These are phyloP conservation scores for Sycophila texana DNA, from an alignment of 2,888 invertebrate species.

Conservation along the genomic window DNA sequence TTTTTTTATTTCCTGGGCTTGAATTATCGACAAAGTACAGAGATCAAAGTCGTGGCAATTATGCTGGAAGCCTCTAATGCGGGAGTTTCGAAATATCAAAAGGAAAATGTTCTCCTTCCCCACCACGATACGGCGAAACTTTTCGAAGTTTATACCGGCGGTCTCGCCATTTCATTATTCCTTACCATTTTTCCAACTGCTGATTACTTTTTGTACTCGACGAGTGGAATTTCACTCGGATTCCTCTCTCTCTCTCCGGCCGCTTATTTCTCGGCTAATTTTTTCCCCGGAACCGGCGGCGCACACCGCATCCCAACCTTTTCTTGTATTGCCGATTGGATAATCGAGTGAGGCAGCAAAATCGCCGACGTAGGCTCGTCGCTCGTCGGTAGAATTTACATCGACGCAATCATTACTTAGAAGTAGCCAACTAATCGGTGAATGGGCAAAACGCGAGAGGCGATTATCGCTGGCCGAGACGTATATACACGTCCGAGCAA, in stretches of 20 bases:
- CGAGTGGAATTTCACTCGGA: slow-evolving; percentile 10
- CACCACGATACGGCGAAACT: neutral
- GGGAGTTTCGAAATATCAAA: neutral
- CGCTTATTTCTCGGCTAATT: slow-evolving; percentile 3
- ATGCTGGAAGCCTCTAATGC: neutral
- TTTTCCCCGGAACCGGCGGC: slow-evolving; percentile 9
- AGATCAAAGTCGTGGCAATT: too few relatives aligned
- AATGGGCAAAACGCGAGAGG: slow-evolving; percentile 9
- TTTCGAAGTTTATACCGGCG: neutral
- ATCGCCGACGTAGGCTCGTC: neutral
- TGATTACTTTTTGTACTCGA: slow-evolving; percentile 28
- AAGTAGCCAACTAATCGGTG: slow-evolving; percentile 11
- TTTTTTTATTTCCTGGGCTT: too few relatives aligned
- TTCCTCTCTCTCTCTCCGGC: slow-evolving; percentile 4
- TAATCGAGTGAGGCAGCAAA: slow-evolving; percentile 45
- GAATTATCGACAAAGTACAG: too few relatives aligned
- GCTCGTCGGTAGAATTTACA: slow-evolving; percentile 34
- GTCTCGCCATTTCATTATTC: slow-evolving; percentile 11
- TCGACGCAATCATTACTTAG: slow-evolving; percentile 36
- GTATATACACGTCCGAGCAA: neutral
- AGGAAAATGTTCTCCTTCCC: neutral
- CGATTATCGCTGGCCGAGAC: neutral
- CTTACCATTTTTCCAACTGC: neutral
- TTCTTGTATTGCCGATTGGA: slow-evolving; percentile 14
- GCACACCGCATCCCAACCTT: neutral